A percentile compares a stretch with the other conserved stretches of the same genome.
Evolutionary conservation across 2,888 invertebrate species (phyloP).

Genomic region (Cosmia trapezina): DNA sequence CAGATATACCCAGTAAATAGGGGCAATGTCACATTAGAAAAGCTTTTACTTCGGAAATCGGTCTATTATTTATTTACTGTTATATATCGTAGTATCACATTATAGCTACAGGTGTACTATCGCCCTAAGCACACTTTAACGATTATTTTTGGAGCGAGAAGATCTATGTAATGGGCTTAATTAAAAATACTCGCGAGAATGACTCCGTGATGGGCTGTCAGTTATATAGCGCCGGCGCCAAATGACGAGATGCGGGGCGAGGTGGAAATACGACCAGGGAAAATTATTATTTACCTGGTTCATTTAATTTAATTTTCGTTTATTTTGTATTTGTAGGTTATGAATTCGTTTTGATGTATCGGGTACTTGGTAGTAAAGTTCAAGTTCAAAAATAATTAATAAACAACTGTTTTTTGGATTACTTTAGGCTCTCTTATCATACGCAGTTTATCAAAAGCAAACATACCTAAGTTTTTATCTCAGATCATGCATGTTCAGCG

Average conservation of each 20-base stretch:
- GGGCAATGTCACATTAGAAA: background rate
- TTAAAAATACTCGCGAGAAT: constrained; percentile 68
- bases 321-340: background rate
- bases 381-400: background rate
- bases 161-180: constrained; percentile 66
- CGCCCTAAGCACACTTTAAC: constrained; percentile 36
- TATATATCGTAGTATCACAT: background rate
- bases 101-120: background rate
- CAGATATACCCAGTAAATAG: background rate
- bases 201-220: constrained; percentile 51
- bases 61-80: background rate
- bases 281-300: constrained; percentile 28
- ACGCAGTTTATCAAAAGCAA: background rate
- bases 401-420: too few relatives aligned
- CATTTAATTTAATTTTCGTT: constrained; percentile 18
- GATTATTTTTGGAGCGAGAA: constrained; percentile 61
- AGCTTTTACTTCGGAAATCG: background rate
- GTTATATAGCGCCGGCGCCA: constrained; percentile 41
- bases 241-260: constrained; percentile 28
- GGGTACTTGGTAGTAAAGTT: background rate
- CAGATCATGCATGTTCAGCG: too few relatives aligned
- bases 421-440: too few relatives aligned
- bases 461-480: background rate
- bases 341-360: background rate
- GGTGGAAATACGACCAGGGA: constrained; percentile 22